Percentiles rank a stretch among this genome's conserved stretches.
Evolutionary conservation across 1,140 invertebrate species (phyloP).

Genomic region (Caerostris darwini): DNA sequence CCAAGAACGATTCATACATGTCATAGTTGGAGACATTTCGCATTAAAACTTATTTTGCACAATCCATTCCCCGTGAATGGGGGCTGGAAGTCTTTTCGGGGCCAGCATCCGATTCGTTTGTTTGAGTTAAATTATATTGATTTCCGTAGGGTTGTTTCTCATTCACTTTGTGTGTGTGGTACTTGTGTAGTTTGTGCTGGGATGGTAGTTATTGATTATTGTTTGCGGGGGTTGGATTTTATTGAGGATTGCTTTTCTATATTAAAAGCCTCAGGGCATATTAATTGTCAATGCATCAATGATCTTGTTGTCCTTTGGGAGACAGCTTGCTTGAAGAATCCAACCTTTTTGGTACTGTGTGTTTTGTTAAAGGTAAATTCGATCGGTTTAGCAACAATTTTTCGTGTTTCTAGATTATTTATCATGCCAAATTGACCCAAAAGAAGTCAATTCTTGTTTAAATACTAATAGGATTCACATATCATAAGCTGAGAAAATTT

Average conservation of each 20-base stretch:
- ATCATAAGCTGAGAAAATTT: too few species aligned
- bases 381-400: too few species aligned
- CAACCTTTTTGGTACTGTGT: too few species aligned
- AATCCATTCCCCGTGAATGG: neutral
- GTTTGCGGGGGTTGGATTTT: neutral
- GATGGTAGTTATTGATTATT: neutral
- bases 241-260: neutral
- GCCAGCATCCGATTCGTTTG: neutral
- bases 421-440: too few species aligned
- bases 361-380: too few species aligned
- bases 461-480: too few species aligned
- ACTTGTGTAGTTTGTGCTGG: too few species aligned
- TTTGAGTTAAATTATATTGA: conserved; percentile 6
- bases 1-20: conserved; percentile 42
- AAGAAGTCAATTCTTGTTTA: too few species aligned
- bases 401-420: too few species aligned
- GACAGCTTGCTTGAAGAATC: too few species aligned
- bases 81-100: neutral
- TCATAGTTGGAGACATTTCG: conserved; percentile 20
- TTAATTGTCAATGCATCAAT: neutral
- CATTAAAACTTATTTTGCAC: conserved; percentile 23
- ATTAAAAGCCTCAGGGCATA: neutral
- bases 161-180: neutral
- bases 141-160: neutral
- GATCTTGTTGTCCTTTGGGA: too few species aligned